A percentile compares a stretch with the other conserved stretches of the same genome.
Conservation (phyloP, 1,140 invertebrate species). For the Drosophila elegans region DNA sequence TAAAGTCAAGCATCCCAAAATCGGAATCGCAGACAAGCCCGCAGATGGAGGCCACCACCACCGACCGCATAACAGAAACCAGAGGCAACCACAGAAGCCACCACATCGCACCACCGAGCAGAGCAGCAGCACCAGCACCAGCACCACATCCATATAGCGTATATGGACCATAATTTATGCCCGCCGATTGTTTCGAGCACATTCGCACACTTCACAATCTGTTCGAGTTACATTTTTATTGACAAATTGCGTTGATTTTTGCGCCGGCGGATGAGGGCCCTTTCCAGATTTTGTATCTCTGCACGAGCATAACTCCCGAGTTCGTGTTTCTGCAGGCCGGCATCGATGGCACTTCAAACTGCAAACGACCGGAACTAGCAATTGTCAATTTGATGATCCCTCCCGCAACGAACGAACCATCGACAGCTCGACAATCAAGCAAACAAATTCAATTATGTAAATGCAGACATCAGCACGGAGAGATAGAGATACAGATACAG, state of each 20-base stretch:
- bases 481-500: slow-evolving; percentile 4
- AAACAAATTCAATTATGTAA: slow-evolving; percentile 85
- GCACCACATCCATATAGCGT: slow-evolving; percentile 16
- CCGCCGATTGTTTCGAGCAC: slow-evolving; percentile 78
- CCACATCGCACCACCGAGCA: slow-evolving; percentile 18
- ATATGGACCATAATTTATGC: slow-evolving; percentile 76
- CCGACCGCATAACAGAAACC: slow-evolving; percentile 7
- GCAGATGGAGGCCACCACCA: slow-evolving; percentile 42
- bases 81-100: slow-evolving; percentile 25
- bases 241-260: slow-evolving; percentile 84
- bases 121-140: slow-evolving; percentile 11
- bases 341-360: slow-evolving; percentile 82
- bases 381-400: slow-evolving; percentile 79
- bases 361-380: slow-evolving; percentile 83
- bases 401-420: slow-evolving; percentile 65
- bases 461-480: slow-evolving; percentile 75
- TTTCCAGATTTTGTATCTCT: slow-evolving; percentile 17
- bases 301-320: neutral
- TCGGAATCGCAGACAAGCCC: slow-evolving; percentile 31
- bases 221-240: slow-evolving; percentile 84
- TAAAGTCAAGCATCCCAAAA: slow-evolving; percentile 67
- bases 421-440: slow-evolving; percentile 81
- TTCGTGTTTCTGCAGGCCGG: slow-evolving; percentile 42
- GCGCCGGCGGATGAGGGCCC: slow-evolving; percentile 65
- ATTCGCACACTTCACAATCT: slow-evolving; percentile 83